These are phyloP conservation scores for Helostoma temminkii DNA, from an alignment of 2,797 vertebrate species.

Conservation along the genomic window DNA sequence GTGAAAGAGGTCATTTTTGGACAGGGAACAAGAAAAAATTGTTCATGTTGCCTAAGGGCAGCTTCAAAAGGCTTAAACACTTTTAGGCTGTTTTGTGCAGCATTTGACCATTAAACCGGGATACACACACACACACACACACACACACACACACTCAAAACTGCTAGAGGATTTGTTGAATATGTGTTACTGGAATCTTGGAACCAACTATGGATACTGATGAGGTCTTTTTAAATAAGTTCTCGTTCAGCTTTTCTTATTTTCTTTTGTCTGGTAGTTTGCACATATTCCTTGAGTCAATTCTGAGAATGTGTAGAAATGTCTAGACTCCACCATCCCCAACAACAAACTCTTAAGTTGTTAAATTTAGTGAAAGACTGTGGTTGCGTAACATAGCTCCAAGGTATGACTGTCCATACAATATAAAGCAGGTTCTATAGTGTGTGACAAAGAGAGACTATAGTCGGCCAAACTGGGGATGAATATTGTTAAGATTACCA, in stretches of 20 bases:
- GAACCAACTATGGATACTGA: no score
- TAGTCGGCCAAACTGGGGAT: neutral
- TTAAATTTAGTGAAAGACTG: neutral
- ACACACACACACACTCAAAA: no score
- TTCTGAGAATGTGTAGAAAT: slow-evolving; percentile 8
- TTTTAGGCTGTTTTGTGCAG: no score
- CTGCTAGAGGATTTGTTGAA: no score
- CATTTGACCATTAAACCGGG: no score
- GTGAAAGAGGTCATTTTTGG: neutral
- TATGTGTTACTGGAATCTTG: no score
- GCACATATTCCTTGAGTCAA: neutral
- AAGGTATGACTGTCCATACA: slow-evolving; percentile 1
- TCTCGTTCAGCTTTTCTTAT: neutral
- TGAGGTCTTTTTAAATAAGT: no score
- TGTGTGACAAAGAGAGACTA: neutral
- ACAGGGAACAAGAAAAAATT: neutral
- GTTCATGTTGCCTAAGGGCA: neutral
- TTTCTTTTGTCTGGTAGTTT: neutral
- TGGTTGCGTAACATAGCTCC: neutral
- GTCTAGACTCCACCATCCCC: slow-evolving; percentile 5
- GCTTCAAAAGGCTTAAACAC: neutral
- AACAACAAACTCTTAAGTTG: neutral
- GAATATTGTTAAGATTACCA: neutral
- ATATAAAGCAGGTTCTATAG: neutral
- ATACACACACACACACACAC: no score